Evolutionary conservation across 2,797 vertebrate species (phyloP).

Genomic region (Peromyscus nudipes): DNA sequence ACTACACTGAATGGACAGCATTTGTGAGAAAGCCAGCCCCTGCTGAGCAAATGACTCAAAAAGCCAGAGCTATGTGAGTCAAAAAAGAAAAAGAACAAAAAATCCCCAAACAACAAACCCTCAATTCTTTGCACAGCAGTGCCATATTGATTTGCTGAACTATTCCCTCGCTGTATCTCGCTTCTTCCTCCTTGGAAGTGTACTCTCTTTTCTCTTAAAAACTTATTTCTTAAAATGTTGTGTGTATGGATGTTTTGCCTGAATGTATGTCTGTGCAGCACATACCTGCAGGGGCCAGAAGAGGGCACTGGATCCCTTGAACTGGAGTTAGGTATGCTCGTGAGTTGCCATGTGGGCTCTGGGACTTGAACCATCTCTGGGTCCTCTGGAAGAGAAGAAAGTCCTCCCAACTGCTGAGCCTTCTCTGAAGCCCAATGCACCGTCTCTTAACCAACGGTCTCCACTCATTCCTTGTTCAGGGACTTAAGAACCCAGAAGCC

Average conservation of each 20-base stretch:
- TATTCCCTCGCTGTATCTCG: neutral
- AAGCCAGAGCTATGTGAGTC: too few species aligned
- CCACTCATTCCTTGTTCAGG: neutral
- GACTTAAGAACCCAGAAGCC: neutral
- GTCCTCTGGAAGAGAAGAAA: neutral
- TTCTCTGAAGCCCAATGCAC: neutral
- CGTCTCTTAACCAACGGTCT: neutral
- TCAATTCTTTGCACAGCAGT: neutral
- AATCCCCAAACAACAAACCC: neutral
- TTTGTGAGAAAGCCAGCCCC: neutral
- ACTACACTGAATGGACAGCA: neutral
- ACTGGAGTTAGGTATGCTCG: too few species aligned
- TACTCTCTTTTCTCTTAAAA: neutral
- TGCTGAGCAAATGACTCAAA: neutral
- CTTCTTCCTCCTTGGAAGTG: neutral
- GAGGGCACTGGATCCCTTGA: neutral
- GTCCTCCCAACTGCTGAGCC: neutral
- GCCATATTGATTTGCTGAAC: neutral
- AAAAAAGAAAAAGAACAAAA: neutral
- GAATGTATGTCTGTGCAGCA: neutral
- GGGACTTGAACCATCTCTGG: neutral
- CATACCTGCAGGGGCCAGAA: neutral
- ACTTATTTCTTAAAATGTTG: neutral
- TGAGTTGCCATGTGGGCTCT: neutral
- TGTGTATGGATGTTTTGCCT: neutral